A percentile compares a stretch with the other conserved stretches of the same genome.
Evolutionary conservation across 35 echinoderm and acorn worm genomes (phyloP).

Genomic region (Strongylocentrotus purpuratus): DNA sequence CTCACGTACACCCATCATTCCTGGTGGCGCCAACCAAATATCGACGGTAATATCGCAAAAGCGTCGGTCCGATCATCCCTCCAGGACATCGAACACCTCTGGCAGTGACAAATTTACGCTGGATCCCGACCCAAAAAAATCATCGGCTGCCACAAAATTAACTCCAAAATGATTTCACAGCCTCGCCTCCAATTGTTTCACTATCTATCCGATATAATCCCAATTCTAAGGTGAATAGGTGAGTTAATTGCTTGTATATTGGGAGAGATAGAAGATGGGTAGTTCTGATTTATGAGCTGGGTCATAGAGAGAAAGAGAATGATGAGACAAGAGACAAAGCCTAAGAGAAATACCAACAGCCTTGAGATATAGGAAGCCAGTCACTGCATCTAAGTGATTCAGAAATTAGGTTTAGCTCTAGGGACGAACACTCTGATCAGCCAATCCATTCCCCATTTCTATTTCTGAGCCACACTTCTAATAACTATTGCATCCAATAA

Average conservation of each 20-base stretch:
- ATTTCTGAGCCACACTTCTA: background rate
- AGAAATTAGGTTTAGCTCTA: constrained; percentile 40
- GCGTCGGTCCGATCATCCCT: constrained; percentile 29
- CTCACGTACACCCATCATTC: constrained; percentile 21
- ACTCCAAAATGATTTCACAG: background rate
- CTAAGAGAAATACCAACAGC: constrained; percentile 18
- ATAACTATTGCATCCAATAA: background rate
- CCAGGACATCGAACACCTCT: background rate
- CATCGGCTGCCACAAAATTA: background rate
- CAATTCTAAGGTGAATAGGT: background rate
- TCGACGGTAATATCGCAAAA: constrained; percentile 40
- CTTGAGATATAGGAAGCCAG: background rate
- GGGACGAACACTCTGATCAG: constrained; percentile 35
- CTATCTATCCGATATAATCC: background rate
- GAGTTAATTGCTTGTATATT: constrained; percentile 24
- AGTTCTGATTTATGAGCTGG: constrained; percentile 32
- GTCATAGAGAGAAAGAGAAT: background rate
- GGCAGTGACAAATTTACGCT: constrained; percentile 32
- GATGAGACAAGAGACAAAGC: constrained; percentile 46
- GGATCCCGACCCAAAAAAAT: background rate
- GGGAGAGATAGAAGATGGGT: background rate
- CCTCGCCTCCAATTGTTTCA: constrained; percentile 13
- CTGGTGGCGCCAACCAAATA: constrained; percentile 31
- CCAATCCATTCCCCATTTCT: background rate
- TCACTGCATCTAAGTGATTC: constrained; percentile 38